Base-by-base conservation (phyloP, 2,797 vertebrate genomes). In the Octomys mimax region DNA sequence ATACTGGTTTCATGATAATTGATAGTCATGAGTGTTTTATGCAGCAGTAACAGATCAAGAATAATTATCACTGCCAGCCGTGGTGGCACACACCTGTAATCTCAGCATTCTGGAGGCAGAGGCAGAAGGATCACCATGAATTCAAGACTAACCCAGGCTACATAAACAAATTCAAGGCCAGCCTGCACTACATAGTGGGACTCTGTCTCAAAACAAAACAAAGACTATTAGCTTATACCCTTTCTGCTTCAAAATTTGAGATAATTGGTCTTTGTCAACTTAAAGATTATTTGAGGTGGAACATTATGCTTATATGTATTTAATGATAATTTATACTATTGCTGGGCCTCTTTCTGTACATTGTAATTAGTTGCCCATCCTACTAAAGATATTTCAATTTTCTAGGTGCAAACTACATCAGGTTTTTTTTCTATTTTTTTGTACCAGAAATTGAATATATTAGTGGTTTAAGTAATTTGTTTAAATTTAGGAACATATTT, bases 341-440 rank as follows among this genome's bases (percentile, higher is more conserved):
- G 36, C n/a, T 86, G 0, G 0, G 68, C 4, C 28, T 84, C n/a
- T 94, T 83, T 83, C 39, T 90, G 24, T 92, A 87, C 13, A 36
- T 85, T 93, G 6, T 79, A 90, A 93, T 28, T 83, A 71, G 73
- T 82, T 68, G 28, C 59, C 92, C 46, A 71, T 88, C 88, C n/a
- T 92, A 86, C 81, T 80, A 57, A 88, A 94, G 52, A 79, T 52
- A 71, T 31, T 85, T n/a, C 87, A 36, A 8, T 66, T 95, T 94
- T 73, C n/a, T 79, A 87, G 66, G 24, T 89, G 8, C 16, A 59
- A 52, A 77, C 16, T 73, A 36, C 16, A 57, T 57, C 14, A 57
- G 54, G 14, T 18, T 14, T 57, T 57, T 54, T 52, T 52, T 52
- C 13, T 52, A 2, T 10, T 57, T 57, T 57, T 57, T 57, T 57